Evolutionary conservation across 2,888 invertebrate species (phyloP), one percentile per base, ranked within the genome.

Genomic region (Smittia aterrima): DNA sequence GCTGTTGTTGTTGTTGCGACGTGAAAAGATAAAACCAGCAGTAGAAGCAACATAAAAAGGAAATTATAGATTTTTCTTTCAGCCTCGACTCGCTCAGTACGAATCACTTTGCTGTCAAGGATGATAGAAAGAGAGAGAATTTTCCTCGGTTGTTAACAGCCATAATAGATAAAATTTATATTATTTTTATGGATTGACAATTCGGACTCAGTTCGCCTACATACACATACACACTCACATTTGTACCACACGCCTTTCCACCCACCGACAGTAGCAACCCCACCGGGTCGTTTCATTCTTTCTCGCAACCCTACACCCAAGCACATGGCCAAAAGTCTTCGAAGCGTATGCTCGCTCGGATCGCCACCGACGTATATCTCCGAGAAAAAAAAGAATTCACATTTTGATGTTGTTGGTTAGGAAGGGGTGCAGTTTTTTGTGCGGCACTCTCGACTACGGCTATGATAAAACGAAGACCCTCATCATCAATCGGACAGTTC

Each of bases 161-260:
- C 47, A 27, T 70, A 54, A 53, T 32, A 70, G 70, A 70, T 54
- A 70, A 54, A 70, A 25, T 54, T 70, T 54, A 47, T 70, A 54
- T 70, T 70, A 54, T 54, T 67, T 70, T 70, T 70, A 70, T 70
- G 32, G 70, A 70, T 70, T 70, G 70, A 70, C 70, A 54, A 70
- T 54, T 70, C 24, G 53, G 70, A 16, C 53, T 32, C 32, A 32
- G 47, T 53, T 68, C 13, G 68, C 40, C 41, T 68, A n/a, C 38
- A 41, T 32, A 67, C 70, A 58, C 58, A 58, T 7, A 18, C 58
- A 47, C 47, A 18, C 11, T n/a, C 11, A 47, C 47, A 47, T 47
- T 47, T n/a, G 9, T 38, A 7, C 38, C 9, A 9, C 38, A 4
- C 9, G 6, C 47, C n/a, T 47, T 16, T 47, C 47, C 47, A 47